Percentiles rank a stretch among this genome's conserved stretches.
Conservation (phyloP, 1,140 invertebrate species). For the Mesaphorura yosii region DNA sequence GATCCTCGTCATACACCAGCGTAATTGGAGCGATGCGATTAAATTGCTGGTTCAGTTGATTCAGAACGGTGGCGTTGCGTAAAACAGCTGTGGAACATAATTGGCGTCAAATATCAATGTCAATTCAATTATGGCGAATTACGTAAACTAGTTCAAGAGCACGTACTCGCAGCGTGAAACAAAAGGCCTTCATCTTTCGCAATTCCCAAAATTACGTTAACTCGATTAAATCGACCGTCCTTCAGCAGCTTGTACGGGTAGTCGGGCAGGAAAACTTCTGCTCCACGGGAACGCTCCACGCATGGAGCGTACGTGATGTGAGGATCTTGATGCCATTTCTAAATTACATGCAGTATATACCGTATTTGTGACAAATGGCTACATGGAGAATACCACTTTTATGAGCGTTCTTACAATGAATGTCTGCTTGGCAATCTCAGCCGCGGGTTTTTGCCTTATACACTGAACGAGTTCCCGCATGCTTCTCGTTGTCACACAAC, state of each 20-base stretch:
- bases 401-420: too few species aligned
- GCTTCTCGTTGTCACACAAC: not conserved
- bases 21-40: slow-evolving; percentile 6
- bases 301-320: not conserved
- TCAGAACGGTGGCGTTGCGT: not conserved
- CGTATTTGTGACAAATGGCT: not conserved
- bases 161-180: slow-evolving; percentile 3
- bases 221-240: not conserved
- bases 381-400: slow-evolving; percentile 5
- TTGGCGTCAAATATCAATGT: too few species aligned
- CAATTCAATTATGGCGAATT: too few species aligned
- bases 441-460: slow-evolving; percentile 4
- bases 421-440: too few species aligned
- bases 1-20: not conserved
- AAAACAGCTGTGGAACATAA: slow-evolving; percentile 9
- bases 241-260: slow-evolving; percentile 4
- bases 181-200: slow-evolving; percentile 4
- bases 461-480: slow-evolving; percentile 6
- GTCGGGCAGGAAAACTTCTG: slow-evolving; percentile 7
- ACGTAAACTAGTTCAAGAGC: too few species aligned
- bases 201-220: slow-evolving; percentile 4
- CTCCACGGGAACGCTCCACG: not conserved
- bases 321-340: not conserved
- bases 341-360: too few species aligned
- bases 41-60: slow-evolving; percentile 11